Percentiles rank a stretch among this genome's conserved stretches.
Evolutionary conservation across 2,797 vertebrate genomes (phyloP).

Genomic region (Cossypha caffra): DNA sequence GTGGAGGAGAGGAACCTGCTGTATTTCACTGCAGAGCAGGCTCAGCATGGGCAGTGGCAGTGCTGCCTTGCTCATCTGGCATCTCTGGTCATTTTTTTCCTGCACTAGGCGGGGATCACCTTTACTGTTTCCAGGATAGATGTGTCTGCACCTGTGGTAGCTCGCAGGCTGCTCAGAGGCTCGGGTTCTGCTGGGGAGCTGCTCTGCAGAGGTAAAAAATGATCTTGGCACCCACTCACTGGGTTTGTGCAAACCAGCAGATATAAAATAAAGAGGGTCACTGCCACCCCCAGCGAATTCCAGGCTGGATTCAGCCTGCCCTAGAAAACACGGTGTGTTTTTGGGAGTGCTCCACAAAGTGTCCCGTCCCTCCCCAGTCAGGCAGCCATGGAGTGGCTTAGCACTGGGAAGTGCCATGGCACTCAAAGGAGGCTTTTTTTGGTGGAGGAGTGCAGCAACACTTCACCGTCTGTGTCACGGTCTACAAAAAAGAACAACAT

Average conservation of each 20-base stretch:
- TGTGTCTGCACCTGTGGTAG: not conserved
- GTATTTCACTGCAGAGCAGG: not conserved
- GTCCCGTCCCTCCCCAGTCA: not conserved
- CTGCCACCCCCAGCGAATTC: not conserved
- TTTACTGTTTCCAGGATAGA: not conserved
- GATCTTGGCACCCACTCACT: not conserved
- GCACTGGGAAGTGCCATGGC: not conserved
- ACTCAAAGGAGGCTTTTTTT: not conserved
- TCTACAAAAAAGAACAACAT: slow-evolving; percentile 48
- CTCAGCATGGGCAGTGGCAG: slow-evolving; percentile 8
- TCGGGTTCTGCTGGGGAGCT: not conserved
- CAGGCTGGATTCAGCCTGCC: not conserved
- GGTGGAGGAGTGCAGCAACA: not conserved
- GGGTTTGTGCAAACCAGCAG: not conserved
- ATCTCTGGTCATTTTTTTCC: not conserved
- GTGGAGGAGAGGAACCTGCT: not conserved
- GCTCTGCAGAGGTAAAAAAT: not conserved
- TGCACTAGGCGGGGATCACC: not conserved
- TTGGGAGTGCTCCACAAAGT: not conserved
- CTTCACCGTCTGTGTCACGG: not conserved
- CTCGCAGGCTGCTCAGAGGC: not conserved
- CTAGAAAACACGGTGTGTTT: rapidly evolving
- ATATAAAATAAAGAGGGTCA: not conserved
- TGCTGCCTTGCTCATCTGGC: not conserved
- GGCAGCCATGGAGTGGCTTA: not conserved